A percentile compares a stretch with the other conserved stretches of the same genome.
These are phyloP conservation scores for Chorisops tibialis DNA, from an alignment of 2,888 invertebrate species.

Conservation along the genomic window DNA sequence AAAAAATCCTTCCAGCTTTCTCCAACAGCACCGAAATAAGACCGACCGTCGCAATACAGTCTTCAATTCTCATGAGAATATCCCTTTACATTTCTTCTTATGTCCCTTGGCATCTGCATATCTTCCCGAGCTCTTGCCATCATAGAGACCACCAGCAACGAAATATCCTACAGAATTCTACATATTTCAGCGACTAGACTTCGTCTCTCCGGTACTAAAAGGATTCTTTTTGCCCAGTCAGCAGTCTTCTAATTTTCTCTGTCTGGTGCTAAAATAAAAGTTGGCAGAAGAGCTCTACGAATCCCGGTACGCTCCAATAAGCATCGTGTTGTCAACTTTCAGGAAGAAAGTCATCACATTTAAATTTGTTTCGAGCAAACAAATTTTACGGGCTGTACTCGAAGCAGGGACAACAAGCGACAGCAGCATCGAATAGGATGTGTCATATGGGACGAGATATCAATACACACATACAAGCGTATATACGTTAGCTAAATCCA, in stretches of 20 bases:
- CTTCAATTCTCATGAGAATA: conserved; percentile 17
- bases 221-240: conserved; percentile 31
- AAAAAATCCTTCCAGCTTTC: too few species aligned
- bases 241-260: conserved; percentile 32
- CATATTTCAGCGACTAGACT: conserved; percentile 23
- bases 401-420: background rate
- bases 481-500: background rate
- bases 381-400: background rate
- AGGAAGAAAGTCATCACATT: conserved; percentile 18
- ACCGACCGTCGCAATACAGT: too few species aligned
- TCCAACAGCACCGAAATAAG: too few species aligned
- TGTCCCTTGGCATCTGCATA: conserved; percentile 16
- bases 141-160: background rate
- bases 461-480: too few species aligned
- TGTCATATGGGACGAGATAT: background rate
- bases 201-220: conserved; percentile 4
- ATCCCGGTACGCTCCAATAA: conserved; percentile 8
- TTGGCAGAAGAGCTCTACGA: conserved; percentile 11
- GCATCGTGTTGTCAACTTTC: conserved; percentile 7
- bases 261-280: conserved; percentile 22
- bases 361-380: conserved; percentile 9
- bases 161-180: conserved; percentile 16
- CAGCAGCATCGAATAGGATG: background rate
- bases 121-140: conserved; percentile 1
- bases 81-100: background rate